Conservation (phyloP, 2,113 vertebrate species). For the Dryoscopus gambensis region DNA sequence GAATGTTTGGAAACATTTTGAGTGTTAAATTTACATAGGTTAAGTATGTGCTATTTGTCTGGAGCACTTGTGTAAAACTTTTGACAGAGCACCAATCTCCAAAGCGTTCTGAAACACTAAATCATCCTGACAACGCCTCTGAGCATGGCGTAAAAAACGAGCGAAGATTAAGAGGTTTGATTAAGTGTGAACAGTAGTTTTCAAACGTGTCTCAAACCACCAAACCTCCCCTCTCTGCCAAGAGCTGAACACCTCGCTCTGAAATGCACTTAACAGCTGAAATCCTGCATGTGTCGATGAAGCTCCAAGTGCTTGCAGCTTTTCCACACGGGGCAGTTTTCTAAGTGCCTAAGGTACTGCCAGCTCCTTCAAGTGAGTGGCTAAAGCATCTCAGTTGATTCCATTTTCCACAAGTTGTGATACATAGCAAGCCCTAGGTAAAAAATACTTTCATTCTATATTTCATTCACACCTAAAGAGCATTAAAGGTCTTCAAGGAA, state of each 20-base stretch:
- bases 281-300: fast-evolving
- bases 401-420: neutral
- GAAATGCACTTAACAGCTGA: neutral
- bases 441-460: neutral
- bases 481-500: neutral
- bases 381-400: neutral
- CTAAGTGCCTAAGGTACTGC: neutral
- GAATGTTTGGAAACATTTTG: neutral
- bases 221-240: neutral
- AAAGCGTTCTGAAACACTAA: neutral
- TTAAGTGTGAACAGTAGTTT: conserved; percentile 23
- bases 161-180: conserved; percentile 7
- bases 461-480: neutral
- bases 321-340: neutral
- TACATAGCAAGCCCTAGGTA: neutral
- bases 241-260: neutral
- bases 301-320: neutral
- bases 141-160: neutral
- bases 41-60: neutral
- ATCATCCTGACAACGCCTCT: conserved; percentile 29
- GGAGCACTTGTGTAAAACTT: neutral
- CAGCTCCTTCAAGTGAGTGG: neutral
- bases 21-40: neutral
- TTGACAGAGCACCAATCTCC: neutral
- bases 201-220: neutral